Evolutionary conservation across 2,797 vertebrate species (phyloP).

Genomic region (Falco novaeseelandiae): DNA sequence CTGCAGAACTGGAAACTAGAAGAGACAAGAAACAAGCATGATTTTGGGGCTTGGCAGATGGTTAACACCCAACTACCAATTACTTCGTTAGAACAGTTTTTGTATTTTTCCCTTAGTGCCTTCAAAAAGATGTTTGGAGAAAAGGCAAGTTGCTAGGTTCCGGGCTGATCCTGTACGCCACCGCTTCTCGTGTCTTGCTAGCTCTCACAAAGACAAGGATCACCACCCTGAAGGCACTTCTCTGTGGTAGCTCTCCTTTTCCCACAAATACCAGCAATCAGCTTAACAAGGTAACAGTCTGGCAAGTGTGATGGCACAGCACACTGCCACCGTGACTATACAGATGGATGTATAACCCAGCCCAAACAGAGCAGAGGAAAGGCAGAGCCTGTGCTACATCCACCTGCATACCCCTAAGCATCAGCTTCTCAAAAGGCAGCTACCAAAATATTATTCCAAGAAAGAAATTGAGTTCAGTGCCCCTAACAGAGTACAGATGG

Average conservation of each 20-base stretch:
- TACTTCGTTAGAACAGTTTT: not conserved
- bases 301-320: not conserved
- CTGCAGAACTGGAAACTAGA: conserved; percentile 91
- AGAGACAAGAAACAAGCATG: not conserved
- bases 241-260: not conserved
- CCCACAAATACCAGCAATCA: not conserved
- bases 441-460: not conserved
- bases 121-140: not conserved
- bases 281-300: not conserved
- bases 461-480: not conserved
- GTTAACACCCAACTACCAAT: not conserved
- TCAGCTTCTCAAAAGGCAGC: not conserved
- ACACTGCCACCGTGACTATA: accelerated
- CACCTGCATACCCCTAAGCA: accelerated
- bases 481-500: not conserved
- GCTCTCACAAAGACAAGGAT: not conserved
- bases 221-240: not conserved
- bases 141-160: not conserved
- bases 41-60: not conserved
- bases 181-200: not conserved
- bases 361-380: not conserved
- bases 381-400: not conserved
- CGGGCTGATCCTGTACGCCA: not conserved
- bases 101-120: not conserved
- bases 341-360: not conserved